Percentiles rank a stretch among this genome's conserved stretches.
Conservation (phyloP, 2,797 vertebrate genomes). For the Peromyscus eremicus region DNA sequence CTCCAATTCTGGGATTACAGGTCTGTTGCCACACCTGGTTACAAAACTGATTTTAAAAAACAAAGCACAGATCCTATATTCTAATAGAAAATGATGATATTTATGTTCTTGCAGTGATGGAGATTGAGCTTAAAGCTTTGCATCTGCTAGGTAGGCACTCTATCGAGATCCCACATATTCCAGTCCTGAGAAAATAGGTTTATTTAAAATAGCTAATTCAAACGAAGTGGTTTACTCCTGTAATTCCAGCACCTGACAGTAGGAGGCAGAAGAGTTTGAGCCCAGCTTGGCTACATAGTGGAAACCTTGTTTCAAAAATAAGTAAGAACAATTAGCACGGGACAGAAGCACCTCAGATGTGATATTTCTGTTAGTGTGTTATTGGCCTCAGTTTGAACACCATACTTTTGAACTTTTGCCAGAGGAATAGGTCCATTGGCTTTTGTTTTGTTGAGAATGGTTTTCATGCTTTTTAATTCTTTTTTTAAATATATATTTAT, state of each 20-base stretch:
- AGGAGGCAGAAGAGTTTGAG: background rate
- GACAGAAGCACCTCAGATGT: background rate
- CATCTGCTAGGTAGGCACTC: background rate
- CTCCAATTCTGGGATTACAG: background rate
- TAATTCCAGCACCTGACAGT: background rate
- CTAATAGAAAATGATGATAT: constrained; percentile 24
- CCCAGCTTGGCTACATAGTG: background rate
- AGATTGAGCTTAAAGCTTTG: background rate
- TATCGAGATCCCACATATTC: background rate
- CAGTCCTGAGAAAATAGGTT: background rate
- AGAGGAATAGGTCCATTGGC: background rate
- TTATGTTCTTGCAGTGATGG: background rate
- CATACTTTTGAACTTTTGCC: background rate
- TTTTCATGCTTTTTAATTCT: background rate
- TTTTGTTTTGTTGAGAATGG: constrained; percentile 47
- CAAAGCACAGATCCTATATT: background rate
- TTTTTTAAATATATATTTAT: background rate
- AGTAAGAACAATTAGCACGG: background rate
- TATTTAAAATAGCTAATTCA: constrained; percentile 30
- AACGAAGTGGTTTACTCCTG: background rate
- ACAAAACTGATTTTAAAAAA: background rate
- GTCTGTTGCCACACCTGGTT: background rate
- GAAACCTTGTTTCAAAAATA: background rate
- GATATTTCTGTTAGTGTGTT: background rate
- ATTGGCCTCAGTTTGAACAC: background rate